Evolutionary conservation across 2,113 vertebrate species (phyloP).

Genomic region (Hiodon alosoides): DNA sequence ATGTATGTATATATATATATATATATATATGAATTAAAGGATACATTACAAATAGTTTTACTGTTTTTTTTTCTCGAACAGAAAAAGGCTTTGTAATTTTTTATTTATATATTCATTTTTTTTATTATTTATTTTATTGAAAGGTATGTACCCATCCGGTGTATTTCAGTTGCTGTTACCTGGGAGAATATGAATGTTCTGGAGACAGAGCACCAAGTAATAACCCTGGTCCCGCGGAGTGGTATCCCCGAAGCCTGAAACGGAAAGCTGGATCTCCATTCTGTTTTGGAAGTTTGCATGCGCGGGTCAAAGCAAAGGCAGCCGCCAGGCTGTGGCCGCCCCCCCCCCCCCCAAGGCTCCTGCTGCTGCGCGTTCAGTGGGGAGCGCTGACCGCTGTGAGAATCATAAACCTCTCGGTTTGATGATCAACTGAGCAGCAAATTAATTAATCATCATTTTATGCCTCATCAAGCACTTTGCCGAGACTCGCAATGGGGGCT

Average conservation of each 20-base stretch:
- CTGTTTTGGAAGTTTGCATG: conserved; percentile 41
- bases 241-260: neutral
- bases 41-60: no score
- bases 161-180: no score
- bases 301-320: conserved; percentile 84
- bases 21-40: no score
- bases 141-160: no score
- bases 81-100: neutral
- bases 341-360: conserved; percentile 40
- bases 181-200: no score
- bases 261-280: neutral
- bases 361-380: conserved; percentile 57
- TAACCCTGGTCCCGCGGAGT: neutral
- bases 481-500: conserved; percentile 72
- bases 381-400: conserved; percentile 86
- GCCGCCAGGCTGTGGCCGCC: conserved; percentile 53
- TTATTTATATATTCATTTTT: neutral
- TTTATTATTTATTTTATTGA: no score
- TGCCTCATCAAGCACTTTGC: conserved; percentile 98
- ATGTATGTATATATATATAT: no score
- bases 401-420: conserved; percentile 91
- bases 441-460: conserved; percentile 99
- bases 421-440: conserved; percentile 97
- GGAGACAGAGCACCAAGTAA: no score
- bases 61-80: no score